A percentile compares a stretch with the other conserved stretches of the same genome.
Conservation (phyloP, 2,888 invertebrate species). For the Amphipoea lucens region DNA sequence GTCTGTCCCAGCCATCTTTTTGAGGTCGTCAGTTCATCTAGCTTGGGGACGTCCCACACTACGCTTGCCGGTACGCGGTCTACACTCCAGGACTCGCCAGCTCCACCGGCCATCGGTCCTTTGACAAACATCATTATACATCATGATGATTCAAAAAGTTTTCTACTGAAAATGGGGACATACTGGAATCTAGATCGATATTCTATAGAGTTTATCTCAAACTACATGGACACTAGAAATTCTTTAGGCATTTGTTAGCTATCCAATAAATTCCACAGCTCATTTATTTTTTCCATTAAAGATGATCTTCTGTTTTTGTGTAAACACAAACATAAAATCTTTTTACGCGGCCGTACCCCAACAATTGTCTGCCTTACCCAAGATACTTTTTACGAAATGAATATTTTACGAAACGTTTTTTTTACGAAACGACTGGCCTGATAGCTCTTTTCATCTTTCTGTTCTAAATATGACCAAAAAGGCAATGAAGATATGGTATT, state of each 20-base stretch:
- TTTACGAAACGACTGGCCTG: slow-evolving; percentile 4
- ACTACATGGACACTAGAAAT: neutral
- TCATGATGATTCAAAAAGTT: neutral
- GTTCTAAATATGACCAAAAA: neutral
- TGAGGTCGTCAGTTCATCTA: no score
- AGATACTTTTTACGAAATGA: neutral
- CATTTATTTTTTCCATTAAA: neutral
- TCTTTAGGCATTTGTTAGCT: no score
- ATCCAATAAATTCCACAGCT: neutral
- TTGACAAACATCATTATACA: neutral
- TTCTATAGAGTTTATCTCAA: neutral
- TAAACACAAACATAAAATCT: neutral
- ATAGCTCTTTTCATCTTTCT: slow-evolving; percentile 16
- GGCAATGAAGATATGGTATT: neutral
- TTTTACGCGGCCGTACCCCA: neutral
- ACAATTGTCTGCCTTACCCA: neutral
- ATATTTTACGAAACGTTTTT: slow-evolving; percentile 15
- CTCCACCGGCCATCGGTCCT: neutral
- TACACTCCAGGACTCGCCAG: neutral
- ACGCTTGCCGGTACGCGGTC: no score
- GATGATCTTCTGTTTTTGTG: neutral
- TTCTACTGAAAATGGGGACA: neutral
- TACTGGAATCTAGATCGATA: neutral
- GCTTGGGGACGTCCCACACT: no score
- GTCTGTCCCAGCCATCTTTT: no score